Evolutionary conservation across 2,113 vertebrate species (phyloP).

Genomic region (Carollia perspicillata): DNA sequence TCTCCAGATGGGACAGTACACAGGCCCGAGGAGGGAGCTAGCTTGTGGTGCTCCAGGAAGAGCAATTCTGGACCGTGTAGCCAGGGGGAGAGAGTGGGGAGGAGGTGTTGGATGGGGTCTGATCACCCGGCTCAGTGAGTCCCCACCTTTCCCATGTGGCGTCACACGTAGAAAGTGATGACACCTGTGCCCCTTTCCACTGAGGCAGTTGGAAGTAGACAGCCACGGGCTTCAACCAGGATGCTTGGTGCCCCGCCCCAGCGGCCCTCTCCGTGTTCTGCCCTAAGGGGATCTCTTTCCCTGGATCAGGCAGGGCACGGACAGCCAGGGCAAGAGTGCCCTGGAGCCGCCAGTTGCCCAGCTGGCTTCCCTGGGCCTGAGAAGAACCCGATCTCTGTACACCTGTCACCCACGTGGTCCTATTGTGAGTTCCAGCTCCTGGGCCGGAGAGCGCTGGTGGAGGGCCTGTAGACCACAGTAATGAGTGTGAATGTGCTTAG

Average conservation of each 20-base stretch:
- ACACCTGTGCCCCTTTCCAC: background rate
- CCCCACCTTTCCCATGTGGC: background rate
- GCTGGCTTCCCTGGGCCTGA: background rate
- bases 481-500: background rate
- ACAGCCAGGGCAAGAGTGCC: no score
- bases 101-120: background rate
- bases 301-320: background rate
- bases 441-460: background rate
- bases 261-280: rapidly evolving
- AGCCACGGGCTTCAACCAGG: background rate
- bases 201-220: background rate
- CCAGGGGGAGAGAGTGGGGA: no score
- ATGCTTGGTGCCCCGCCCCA: background rate
- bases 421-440: background rate
- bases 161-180: background rate
- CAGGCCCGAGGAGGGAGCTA: background rate
- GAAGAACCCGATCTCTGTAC: background rate
- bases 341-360: background rate
- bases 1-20: background rate
- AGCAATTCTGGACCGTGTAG: background rate
- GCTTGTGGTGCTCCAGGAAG: background rate
- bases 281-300: background rate
- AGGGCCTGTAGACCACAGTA: background rate
- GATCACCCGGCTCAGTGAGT: background rate
- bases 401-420: no score